Evolutionary conservation across 2,888 invertebrate genomes (phyloP).

Genomic region (Escarpia spicata): DNA sequence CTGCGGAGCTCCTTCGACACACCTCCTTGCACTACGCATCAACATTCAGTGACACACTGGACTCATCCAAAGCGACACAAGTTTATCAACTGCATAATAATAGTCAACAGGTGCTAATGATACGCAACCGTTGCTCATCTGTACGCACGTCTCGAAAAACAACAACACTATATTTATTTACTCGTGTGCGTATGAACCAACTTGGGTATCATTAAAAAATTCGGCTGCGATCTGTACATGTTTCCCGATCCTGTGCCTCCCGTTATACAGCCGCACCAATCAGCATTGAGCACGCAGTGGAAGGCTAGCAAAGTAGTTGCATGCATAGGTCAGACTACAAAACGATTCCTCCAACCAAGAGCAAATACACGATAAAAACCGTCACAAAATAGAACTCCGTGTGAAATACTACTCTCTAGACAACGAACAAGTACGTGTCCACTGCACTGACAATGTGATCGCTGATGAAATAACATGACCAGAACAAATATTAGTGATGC

Average conservation of each 20-base stretch:
- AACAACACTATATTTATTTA: background rate
- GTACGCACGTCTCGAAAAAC: background rate
- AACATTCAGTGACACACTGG: background rate
- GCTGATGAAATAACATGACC: background rate
- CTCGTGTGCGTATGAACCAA: background rate
- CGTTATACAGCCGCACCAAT: background rate
- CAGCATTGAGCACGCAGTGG: background rate
- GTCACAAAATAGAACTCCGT: conserved; percentile 5
- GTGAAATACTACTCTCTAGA: background rate
- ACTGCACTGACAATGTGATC: background rate
- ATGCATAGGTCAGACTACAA: background rate
- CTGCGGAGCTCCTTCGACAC: background rate
- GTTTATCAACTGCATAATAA: background rate
- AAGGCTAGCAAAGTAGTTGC: background rate
- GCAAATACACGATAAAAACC: background rate
- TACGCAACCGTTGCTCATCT: background rate
- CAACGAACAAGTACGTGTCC: background rate
- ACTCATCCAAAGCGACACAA: background rate
- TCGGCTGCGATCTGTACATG: background rate
- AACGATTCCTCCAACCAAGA: background rate
- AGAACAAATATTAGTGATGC: background rate
- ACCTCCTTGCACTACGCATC: background rate
- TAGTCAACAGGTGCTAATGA: background rate
- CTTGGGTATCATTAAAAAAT: background rate
- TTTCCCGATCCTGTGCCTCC: background rate